These are phyloP conservation scores for Gila orcuttii DNA, from an alignment of 2,113 vertebrate species.

Conservation along the genomic window DNA sequence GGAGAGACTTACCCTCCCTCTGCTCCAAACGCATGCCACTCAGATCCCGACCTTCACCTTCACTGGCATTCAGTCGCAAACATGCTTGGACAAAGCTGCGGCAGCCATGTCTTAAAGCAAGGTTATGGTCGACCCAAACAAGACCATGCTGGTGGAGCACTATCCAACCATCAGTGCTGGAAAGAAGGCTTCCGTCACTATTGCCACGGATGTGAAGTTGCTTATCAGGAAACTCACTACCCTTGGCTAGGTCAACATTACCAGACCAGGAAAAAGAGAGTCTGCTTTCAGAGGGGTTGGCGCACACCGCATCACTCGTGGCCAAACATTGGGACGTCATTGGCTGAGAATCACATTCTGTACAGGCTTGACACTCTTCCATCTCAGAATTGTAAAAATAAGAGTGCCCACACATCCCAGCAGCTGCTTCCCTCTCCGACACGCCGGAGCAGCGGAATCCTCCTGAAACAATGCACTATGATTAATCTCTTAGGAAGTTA, in stretches of 20 bases:
- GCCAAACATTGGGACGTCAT: conserved; percentile 75
- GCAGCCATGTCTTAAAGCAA: conserved; percentile 82
- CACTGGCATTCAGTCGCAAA: conserved; percentile 77
- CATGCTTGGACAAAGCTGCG: conserved; percentile 85
- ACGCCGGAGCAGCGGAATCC: conserved; percentile 86
- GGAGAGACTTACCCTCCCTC: conserved; percentile 77
- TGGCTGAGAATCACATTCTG: conserved; percentile 77
- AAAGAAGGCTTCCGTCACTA: conserved; percentile 65
- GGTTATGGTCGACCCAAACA: conserved; percentile 83
- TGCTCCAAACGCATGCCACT: conserved; percentile 81
- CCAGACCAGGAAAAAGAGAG: conserved; percentile 82
- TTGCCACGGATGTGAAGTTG: conserved; percentile 77
- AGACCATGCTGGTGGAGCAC: conserved; percentile 82
- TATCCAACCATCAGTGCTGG: conserved; percentile 69
- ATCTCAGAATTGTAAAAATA: conserved; percentile 85
- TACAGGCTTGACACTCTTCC: conserved; percentile 85
- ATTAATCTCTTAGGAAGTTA: background rate
- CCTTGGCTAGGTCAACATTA: conserved; percentile 66
- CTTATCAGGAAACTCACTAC: conserved; percentile 72
- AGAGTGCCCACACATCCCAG: conserved; percentile 78
- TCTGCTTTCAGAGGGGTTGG: conserved; percentile 62
- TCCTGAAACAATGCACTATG: conserved; percentile 68
- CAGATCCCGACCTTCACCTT: conserved; percentile 75
- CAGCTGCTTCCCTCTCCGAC: conserved; percentile 76
- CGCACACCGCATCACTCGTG: conserved; percentile 78